Base-by-base conservation (phyloP, 2,113 vertebrate genomes). In the Atractosteus spatula region DNA sequence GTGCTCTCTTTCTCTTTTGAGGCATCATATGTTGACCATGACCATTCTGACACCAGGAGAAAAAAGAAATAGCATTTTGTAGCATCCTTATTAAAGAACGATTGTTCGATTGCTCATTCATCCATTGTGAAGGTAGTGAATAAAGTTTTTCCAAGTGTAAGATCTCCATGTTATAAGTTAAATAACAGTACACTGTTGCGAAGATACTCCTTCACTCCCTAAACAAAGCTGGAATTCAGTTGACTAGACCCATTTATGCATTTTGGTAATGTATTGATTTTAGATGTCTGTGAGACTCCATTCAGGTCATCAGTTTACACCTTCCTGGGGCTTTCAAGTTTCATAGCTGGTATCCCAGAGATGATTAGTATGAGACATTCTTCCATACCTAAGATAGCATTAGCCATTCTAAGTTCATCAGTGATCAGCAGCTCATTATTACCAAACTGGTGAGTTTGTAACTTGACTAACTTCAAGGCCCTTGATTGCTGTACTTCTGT, bases 241-340 rank as follows among this genome's bases (percentile, higher is more conserved):
- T 86, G 85, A 84, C 82, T 86, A 84, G 80, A 84, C 84, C 83
- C 77, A 82, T 79, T 83, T 76, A 82, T 84, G 65, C 80, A 84
- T 81, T 84, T 78, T 77, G 82, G 75, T 78, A 79, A 75, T 74
- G 83, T 79, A 87, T 85, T 89, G 86, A 89, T 88, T 89, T 85
- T 83, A 76, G 81, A 82, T 74, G 80, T 77, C 67, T 64, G 66
- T 68, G 59, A 12, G 56, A 63, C 63, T 68, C 12, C 74, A 62
- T 69, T 59, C 71, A 78, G 69, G 71, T 79, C 74, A 70, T 77
- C 57, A 62, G 71, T 17, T 42, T 11, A 69, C 74, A 77, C 76
- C 75, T 77, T 77, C 70, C 72, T 78, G 70, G 71, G 72, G 72
- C 74, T 51, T 67, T 42, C 47, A 72, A 59, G 74, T 66, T 75